phyloP scores from a whole-genome alignment of 2,113 vertebrate genomes.

The Paratilapia polleni region DNA sequence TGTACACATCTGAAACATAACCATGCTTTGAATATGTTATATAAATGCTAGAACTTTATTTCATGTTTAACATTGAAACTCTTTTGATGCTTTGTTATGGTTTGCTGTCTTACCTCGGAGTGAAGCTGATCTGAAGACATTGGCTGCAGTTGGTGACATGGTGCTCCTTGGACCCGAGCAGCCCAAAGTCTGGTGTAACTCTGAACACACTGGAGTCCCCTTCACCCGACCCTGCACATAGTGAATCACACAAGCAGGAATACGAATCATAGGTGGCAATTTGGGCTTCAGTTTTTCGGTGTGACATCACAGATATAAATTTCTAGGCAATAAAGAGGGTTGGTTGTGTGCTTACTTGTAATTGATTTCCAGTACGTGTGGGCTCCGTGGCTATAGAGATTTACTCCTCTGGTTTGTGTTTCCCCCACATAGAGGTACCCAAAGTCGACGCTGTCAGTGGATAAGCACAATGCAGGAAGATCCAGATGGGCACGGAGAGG shows the following conservation, averaged over 20 bases:
- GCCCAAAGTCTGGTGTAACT: constrained; percentile 81
- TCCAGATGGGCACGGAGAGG: constrained; percentile 82
- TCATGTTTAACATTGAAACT: not conserved
- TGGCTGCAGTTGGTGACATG: constrained; percentile 54
- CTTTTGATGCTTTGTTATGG: not conserved
- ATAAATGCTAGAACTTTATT: not conserved
- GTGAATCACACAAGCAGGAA: not conserved
- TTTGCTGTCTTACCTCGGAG: constrained; percentile 80
- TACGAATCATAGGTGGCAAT: not conserved
- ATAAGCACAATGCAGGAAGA: constrained; percentile 83
- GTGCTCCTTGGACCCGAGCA: constrained; percentile 73
- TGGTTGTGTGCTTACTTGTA: constrained; percentile 73
- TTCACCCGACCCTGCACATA: constrained; percentile 48
- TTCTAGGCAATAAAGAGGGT: not conserved
- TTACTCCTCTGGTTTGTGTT: constrained; percentile 74
- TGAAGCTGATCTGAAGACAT: constrained; percentile 86
- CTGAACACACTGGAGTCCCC: constrained; percentile 71
- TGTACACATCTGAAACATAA: not conserved
- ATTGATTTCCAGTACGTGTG: constrained; percentile 84
- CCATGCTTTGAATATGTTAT: not conserved
- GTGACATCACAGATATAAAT: not conserved
- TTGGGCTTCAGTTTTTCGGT: not conserved
- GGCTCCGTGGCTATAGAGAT: constrained; percentile 79
- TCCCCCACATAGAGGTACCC: constrained; percentile 85
- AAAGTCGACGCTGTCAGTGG: constrained; percentile 82